Evolutionary conservation across 2,888 invertebrate species (phyloP), one percentile per base, ranked within the genome.

Genomic region (Drosophila histrio): DNA sequence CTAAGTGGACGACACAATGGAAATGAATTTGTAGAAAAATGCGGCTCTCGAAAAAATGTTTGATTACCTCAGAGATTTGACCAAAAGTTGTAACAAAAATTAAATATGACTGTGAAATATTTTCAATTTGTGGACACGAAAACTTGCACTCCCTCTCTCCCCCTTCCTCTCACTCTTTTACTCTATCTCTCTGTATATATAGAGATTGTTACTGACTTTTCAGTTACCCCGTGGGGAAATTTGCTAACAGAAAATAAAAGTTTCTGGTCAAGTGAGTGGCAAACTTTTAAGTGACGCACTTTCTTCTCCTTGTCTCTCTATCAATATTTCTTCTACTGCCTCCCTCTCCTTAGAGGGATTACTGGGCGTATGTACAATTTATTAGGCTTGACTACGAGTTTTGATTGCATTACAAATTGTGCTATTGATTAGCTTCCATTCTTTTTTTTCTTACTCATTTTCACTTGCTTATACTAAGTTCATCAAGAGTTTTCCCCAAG

Each of bases 261-360:
- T 85, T 84, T 87, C 78, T 85, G 88, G 84, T 84, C 84, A 84
- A 84, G 84, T 88, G 89, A 88, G 85, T 88, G 84, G 85, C 76
- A 85, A 84, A 85, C 82, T 85, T 85, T 85, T 85, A 85, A 88
- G 84, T 85, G 84, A 85, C 88, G 84, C 84, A 85, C 87, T 85
- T 85, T 87, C 76, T 69, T 53, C 6, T 5, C 19, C 15, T 24
- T 13, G 50, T 5, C 26, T 28, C 15, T 52, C 38, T 30, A 38
- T 44, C 17, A 13, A 3, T 34, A 24, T 4, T 39, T 22, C 32
- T 15, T 19, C 24, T 32, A 36, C 41, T 36, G 22, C 21, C n/a
- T 15, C 28, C 17, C 11, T 5, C 2, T n/a, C 15, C 24, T 17
- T 11, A 4, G 13, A 41, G 57, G 60, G 68, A 76, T 78, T 81